Evolutionary conservation across 37 sponge, comb jelly and placozoan species (phyloP).

Genomic region (Eunapius fragilis): DNA sequence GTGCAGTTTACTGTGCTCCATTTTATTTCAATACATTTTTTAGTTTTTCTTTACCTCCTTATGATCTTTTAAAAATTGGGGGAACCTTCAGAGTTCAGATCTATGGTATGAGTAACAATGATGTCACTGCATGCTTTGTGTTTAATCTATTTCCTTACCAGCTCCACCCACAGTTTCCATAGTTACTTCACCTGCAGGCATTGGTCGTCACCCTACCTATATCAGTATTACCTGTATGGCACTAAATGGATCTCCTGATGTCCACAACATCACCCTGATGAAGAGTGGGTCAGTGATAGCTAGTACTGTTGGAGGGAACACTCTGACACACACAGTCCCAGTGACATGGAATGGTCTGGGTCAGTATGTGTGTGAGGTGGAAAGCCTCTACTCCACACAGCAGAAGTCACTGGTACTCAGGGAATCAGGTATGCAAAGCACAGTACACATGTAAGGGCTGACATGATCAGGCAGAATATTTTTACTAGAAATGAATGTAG

Average conservation of each 20-base stretch:
- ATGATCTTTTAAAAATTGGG: too few species aligned
- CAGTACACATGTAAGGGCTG: background rate
- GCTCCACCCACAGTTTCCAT: too few species aligned
- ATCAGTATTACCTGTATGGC: background rate
- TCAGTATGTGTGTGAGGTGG: background rate
- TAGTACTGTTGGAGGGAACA: background rate
- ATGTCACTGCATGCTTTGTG: too few species aligned
- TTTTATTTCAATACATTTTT: too few species aligned
- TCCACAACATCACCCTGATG: background rate
- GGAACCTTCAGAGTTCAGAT: too few species aligned
- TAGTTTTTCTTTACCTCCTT: too few species aligned
- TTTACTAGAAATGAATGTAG: too few species aligned
- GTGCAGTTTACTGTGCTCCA: too few species aligned
- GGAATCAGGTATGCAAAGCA: background rate
- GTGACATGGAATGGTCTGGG: background rate
- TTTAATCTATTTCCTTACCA: too few species aligned
- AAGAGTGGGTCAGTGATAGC: background rate
- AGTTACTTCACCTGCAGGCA: too few species aligned
- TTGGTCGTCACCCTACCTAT: background rate
- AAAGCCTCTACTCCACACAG: background rate
- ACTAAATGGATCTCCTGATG: background rate
- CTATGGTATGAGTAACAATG: too few species aligned
- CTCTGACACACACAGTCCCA: background rate
- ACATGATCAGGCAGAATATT: background rate
- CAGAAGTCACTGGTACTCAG: background rate